Percentiles rank a stretch among this genome's conserved stretches.
Conservation (phyloP, 2,888 invertebrate genomes). For the Pterostichus niger region DNA sequence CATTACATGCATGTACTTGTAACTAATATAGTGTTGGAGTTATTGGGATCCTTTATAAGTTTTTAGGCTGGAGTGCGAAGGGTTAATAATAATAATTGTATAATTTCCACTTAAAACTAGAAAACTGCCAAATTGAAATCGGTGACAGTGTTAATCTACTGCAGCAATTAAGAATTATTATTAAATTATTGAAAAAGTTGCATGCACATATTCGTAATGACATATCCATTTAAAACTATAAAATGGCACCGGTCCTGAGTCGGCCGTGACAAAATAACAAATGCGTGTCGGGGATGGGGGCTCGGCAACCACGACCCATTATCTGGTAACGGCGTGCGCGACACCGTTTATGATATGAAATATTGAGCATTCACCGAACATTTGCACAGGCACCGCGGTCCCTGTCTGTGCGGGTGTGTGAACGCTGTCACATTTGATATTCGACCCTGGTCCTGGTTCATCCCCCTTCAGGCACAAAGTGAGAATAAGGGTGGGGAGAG, state of each 20-base stretch:
- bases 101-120: too few species aligned
- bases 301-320: slow-evolving; percentile 59
- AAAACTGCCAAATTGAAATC: too few species aligned
- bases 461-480: neutral
- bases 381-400: slow-evolving; percentile 58
- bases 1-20: too few species aligned
- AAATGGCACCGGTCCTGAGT: slow-evolving; percentile 45
- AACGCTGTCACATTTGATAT: slow-evolving; percentile 47
- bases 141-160: too few species aligned
- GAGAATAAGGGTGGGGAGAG: neutral
- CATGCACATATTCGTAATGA: too few species aligned
- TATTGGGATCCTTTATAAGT: too few species aligned
- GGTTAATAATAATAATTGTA: too few species aligned
- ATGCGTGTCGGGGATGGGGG: slow-evolving; percentile 41
- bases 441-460: slow-evolving; percentile 17
- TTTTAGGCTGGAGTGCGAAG: too few species aligned
- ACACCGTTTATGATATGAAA: slow-evolving; percentile 68
- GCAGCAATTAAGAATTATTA: too few species aligned
- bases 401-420: slow-evolving; percentile 27
- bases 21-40: too few species aligned
- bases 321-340: slow-evolving; percentile 67
- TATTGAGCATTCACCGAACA: slow-evolving; percentile 62
- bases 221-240: slow-evolving; percentile 16
- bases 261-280: slow-evolving; percentile 67
- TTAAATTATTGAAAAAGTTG: too few species aligned